These are phyloP conservation scores for Bedellia somnulentella DNA, from an alignment of 2,888 invertebrate species.

Conservation along the genomic window DNA sequence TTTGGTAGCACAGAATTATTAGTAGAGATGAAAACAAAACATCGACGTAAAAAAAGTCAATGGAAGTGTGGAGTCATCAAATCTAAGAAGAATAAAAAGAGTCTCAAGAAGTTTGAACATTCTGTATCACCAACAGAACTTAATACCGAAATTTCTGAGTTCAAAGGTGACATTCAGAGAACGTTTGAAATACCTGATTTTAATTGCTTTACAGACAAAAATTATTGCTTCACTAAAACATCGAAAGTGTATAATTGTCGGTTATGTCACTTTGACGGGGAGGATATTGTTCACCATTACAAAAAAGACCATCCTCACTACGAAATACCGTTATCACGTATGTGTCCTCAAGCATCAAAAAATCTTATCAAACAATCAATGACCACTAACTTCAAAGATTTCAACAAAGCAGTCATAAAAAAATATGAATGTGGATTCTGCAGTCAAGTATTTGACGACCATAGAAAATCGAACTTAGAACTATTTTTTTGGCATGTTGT, in stretches of 20 bases:
- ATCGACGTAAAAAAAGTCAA: conserved; percentile 27
- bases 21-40: conserved; percentile 28
- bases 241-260: conserved; percentile 54
- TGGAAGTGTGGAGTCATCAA: conserved; percentile 42
- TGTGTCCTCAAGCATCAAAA: conserved; percentile 51
- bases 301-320: conserved; percentile 62
- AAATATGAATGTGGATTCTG: conserved; percentile 45
- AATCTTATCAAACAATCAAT: conserved; percentile 58
- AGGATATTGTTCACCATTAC: conserved; percentile 68
- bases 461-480: conserved; percentile 22
- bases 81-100: conserved; percentile 28
- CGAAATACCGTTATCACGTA: conserved; percentile 67
- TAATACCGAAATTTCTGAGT: conserved; percentile 7
- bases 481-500: conserved; percentile 72
- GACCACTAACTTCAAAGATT: conserved; percentile 28
- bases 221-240: conserved; percentile 39
- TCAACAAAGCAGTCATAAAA: conserved; percentile 28
- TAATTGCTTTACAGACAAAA: conserved; percentile 36
- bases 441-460: conserved; percentile 25
- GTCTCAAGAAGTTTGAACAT: conserved; percentile 9
- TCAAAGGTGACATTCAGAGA: too few relatives aligned
- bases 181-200: conserved; percentile 19
- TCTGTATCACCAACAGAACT: background rate
- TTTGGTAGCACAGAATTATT: conserved; percentile 26
- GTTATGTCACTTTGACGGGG: conserved; percentile 61